phyloP scores from a whole-genome alignment of 2,797 vertebrate genomes.

The Brachymystax lenok region DNA sequence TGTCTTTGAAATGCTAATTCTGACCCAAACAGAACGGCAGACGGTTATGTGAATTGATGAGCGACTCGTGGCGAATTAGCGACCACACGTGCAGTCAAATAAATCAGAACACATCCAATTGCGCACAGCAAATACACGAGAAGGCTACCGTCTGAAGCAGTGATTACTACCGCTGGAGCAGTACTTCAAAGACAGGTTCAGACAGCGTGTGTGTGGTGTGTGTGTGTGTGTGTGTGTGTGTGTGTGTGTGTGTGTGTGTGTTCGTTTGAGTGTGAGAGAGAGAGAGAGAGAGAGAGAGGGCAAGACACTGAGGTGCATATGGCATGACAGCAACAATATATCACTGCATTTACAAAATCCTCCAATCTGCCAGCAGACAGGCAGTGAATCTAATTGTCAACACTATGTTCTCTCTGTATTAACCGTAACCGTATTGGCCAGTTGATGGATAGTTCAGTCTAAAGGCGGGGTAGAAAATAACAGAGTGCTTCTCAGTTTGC shows the following conservation, averaged over 20 bases:
- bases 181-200: slow-evolving; percentile 9
- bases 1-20: no score
- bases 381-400: neutral
- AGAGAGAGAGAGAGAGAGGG: no score
- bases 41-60: neutral
- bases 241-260: neutral
- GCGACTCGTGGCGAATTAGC: neutral
- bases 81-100: slow-evolving; percentile 13
- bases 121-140: slow-evolving; percentile 9
- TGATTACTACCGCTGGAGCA: neutral
- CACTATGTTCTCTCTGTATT: neutral
- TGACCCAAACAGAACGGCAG: no score
- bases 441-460: neutral
- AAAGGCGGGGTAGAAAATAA: neutral
- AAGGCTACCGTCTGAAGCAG: slow-evolving; percentile 1
- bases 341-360: neutral
- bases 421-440: neutral
- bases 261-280: neutral
- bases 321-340: neutral
- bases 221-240: neutral
- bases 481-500: slow-evolving; percentile 19
- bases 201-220: neutral
- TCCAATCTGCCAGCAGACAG: neutral
- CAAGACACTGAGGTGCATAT: no score
- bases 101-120: slow-evolving; percentile 1